Evolutionary conservation across 2,888 invertebrate species (phyloP).

Genomic region (Subacronicta megacephala): DNA sequence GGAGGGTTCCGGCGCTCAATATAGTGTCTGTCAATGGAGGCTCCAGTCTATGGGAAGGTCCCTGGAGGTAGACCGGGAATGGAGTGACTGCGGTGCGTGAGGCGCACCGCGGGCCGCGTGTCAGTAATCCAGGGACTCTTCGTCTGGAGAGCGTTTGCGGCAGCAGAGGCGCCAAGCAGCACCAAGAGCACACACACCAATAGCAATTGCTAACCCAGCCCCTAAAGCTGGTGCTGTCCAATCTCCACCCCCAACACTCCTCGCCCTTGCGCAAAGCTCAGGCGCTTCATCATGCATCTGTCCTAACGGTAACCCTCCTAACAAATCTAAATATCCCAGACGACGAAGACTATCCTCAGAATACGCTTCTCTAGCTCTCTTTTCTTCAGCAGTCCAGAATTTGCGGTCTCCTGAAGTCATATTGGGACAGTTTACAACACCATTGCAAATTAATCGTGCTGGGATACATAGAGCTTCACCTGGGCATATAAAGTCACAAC

Average conservation of each 20-base stretch:
- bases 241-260: conserved; percentile 84
- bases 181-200: conserved; percentile 89
- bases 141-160: conserved; percentile 89
- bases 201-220: conserved; percentile 88
- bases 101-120: conserved; percentile 88
- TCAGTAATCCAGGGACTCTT: conserved; percentile 91
- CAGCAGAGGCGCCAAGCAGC: conserved; percentile 91
- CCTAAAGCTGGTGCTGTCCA: conserved; percentile 91
- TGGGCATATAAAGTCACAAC: conserved; percentile 96
- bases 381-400: conserved; percentile 85
- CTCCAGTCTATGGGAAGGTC: conserved; percentile 86
- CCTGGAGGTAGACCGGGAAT: conserved; percentile 82
- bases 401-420: conserved; percentile 88
- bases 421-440: conserved; percentile 96
- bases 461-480: conserved; percentile 96
- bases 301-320: conserved; percentile 79
- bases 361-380: conserved; percentile 87
- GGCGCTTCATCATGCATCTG: conserved; percentile 93
- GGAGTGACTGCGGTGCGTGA: conserved; percentile 83
- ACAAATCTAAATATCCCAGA: conserved; percentile 88
- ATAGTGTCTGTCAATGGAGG: conserved; percentile 87
- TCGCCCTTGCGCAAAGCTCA: conserved; percentile 91
- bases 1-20: conserved; percentile 81
- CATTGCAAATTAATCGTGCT: conserved; percentile 95
- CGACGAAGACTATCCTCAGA: conserved; percentile 90